Evolutionary conservation across 2,888 invertebrate species (phyloP), one percentile per base, ranked within the genome.

Genomic region (Physocephala rufipes): DNA sequence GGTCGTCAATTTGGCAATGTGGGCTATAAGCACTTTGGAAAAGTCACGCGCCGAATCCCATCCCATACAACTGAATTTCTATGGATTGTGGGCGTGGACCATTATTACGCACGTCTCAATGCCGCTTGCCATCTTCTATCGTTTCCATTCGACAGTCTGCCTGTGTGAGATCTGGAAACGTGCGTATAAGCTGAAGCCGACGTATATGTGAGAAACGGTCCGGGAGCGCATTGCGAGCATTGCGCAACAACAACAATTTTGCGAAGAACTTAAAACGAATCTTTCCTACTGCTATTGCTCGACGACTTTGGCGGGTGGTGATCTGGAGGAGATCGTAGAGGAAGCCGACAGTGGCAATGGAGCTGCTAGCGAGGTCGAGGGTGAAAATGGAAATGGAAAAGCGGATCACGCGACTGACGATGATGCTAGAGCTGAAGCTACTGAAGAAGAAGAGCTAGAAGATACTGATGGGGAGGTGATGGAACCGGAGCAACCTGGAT

Each of bases 141-240:
- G 96, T 73, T 97, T 97, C 86, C 97, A 97, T 84, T 96, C 96
- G 58, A 96, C 97, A 0, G 96, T 97, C 1, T 97, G 97, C 83
- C 88, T 97, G 72, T 96, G 96, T 85, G 97, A 97, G 87, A 95
- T 97, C 80, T 97, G 97, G 97, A 97, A 97, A 86, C 89, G 94
- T 77, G 95, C 96, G 9, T 97, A 97, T 86, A 97, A 97, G 87
- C 92, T 94, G 82, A 95, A 95, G 82, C 93, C 94, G 1, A 91
- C 93, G 81, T 93, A 93, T 82, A 93, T 94, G 93, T 93, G 92
- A 86, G 85, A 86, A 79, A 81, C 82, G 79, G 84, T 84, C 76
- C 84, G 85, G 78, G 84, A 82, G 84, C 84, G 84, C 84, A 82
- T 82, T 78, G 84, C 84, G 58, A 83, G 83, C 77, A 83, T 83